phyloP scores from a whole-genome alignment of 2,888 invertebrate genomes.

The Tortricodes alternella region DNA sequence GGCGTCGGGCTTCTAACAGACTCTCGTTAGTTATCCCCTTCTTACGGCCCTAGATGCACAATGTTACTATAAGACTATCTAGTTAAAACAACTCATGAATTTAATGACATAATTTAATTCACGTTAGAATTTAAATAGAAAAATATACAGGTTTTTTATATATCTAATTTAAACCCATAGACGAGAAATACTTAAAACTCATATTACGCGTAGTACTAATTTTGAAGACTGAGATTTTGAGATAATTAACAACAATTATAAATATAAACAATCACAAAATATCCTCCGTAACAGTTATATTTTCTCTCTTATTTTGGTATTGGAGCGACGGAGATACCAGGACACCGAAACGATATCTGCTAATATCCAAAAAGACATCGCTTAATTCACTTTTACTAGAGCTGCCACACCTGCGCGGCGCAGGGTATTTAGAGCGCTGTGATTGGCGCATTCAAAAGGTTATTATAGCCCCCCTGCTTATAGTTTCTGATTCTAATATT shows the following conservation, averaged over 20 bases:
- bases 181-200: not conserved
- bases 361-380: too few relatives aligned
- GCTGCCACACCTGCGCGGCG: too few relatives aligned
- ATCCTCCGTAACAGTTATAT: slow-evolving; percentile 12
- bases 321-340: slow-evolving; percentile 10
- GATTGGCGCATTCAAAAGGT: too few relatives aligned
- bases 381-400: too few relatives aligned
- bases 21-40: too few relatives aligned
- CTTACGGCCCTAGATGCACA: too few relatives aligned
- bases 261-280: slow-evolving; percentile 22
- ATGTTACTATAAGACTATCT: too few relatives aligned
- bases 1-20: too few relatives aligned
- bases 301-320: slow-evolving; percentile 21
- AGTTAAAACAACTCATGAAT: not conserved
- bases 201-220: not conserved
- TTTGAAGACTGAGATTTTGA: slow-evolving; percentile 10
- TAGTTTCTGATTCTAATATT: too few relatives aligned
- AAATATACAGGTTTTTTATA: not conserved
- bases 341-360: too few relatives aligned
- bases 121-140: not conserved
- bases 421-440: too few relatives aligned
- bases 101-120: not conserved
- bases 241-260: slow-evolving; percentile 11
- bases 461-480: too few relatives aligned
- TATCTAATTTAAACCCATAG: not conserved